phyloP scores from a whole-genome alignment of 1,140 invertebrate species.

The Procambarus clarkii region DNA sequence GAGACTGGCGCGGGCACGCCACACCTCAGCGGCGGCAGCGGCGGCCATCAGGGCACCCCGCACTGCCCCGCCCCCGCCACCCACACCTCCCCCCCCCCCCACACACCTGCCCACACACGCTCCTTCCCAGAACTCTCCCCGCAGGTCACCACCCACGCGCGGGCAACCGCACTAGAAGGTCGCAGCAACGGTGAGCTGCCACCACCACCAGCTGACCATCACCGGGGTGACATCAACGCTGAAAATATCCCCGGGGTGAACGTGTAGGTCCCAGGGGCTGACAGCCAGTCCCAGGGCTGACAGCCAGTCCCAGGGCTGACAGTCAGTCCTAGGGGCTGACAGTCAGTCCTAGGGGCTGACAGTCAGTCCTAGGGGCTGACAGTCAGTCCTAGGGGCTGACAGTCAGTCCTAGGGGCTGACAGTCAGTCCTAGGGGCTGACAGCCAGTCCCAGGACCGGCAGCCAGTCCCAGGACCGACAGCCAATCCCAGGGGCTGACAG shows the following conservation, averaged over 20 bases:
- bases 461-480: too few relatives aligned
- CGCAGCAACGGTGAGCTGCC: not conserved
- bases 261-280: not conserved
- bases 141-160: conserved; percentile 31
- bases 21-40: conserved; percentile 12
- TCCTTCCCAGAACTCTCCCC: conserved; percentile 55
- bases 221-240: conserved; percentile 25
- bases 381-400: too few relatives aligned
- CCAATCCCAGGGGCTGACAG: too few relatives aligned
- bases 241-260: conserved; percentile 20
- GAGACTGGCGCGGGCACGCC: conserved; percentile 21
- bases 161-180: conserved; percentile 33
- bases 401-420: too few relatives aligned
- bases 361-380: too few relatives aligned
- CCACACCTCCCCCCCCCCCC: not conserved
- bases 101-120: conserved; percentile 58
- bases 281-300: not conserved
- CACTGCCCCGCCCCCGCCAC: conserved; percentile 26
- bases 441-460: too few relatives aligned
- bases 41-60: conserved; percentile 14
- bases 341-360: too few relatives aligned
- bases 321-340: too few relatives aligned
- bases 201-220: not conserved
- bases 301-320: too few relatives aligned
- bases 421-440: too few relatives aligned